Percentiles rank a stretch among this genome's conserved stretches.
Evolutionary conservation across 2,888 invertebrate species (phyloP).

Genomic region (Oscheius sp.): DNA sequence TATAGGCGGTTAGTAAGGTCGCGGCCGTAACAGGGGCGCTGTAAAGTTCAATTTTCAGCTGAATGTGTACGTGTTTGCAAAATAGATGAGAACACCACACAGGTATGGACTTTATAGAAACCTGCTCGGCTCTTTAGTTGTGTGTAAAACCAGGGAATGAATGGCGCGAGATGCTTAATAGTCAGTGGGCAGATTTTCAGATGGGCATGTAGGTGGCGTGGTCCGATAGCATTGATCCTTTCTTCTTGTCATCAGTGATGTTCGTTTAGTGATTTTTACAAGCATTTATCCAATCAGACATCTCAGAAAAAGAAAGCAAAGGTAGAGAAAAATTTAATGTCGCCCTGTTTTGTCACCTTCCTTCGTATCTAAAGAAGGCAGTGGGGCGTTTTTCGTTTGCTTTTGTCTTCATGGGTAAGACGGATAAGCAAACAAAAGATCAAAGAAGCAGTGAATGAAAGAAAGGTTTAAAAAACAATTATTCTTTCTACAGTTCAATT

Average conservation of each 20-base stretch:
- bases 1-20: slow-evolving; percentile 23
- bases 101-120: neutral
- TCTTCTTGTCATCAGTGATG: slow-evolving; percentile 23
- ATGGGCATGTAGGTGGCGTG: slow-evolving; percentile 23
- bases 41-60: slow-evolving; percentile 27
- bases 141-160: slow-evolving; percentile 7
- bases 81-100: neutral
- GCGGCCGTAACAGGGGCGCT: slow-evolving; percentile 16
- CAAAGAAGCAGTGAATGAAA: too few species aligned
- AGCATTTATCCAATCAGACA: neutral
- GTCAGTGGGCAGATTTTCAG: slow-evolving; percentile 24
- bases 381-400: too few species aligned
- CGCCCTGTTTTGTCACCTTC: too few species aligned
- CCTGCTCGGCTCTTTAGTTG: neutral
- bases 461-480: too few species aligned
- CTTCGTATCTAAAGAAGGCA: too few species aligned
- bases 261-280: slow-evolving; percentile 15
- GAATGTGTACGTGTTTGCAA: neutral
- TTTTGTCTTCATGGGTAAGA: too few species aligned
- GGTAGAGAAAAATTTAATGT: too few species aligned
- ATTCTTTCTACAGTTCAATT: too few species aligned
- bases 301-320: too few species aligned
- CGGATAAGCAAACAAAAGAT: too few species aligned
- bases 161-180: slow-evolving; percentile 29
- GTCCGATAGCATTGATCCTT: slow-evolving; percentile 26